phyloP scores from a whole-genome alignment of 2,797 vertebrate species.

The Xenops minutus region DNA sequence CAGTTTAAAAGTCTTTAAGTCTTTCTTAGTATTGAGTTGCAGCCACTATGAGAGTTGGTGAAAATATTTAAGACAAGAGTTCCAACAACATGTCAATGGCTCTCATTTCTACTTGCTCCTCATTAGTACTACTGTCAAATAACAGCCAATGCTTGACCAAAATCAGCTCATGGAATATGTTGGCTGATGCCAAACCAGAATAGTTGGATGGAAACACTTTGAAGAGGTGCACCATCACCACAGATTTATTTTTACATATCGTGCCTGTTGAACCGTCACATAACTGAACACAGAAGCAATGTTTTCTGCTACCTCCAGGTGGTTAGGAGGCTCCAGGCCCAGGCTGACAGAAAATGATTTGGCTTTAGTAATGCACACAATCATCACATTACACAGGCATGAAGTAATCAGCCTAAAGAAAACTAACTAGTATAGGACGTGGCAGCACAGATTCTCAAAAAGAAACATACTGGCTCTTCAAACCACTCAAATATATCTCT shows the following conservation, averaged over 20 bases:
- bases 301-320: slow-evolving; percentile 55
- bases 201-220: slow-evolving; percentile 50
- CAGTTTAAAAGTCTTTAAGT: background rate
- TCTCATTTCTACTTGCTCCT: slow-evolving; percentile 48
- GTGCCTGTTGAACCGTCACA: slow-evolving; percentile 12
- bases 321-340: slow-evolving; percentile 12
- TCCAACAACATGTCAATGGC: slow-evolving; percentile 42
- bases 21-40: background rate
- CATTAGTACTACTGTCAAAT: slow-evolving; percentile 51
- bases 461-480: background rate
- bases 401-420: slow-evolving; percentile 32
- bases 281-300: slow-evolving; percentile 29
- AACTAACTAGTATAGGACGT: background rate
- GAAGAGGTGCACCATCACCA: slow-evolving; percentile 36
- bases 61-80: slow-evolving; percentile 21
- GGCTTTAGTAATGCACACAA: background rate
- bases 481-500: background rate
- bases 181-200: slow-evolving; percentile 27
- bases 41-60: background rate
- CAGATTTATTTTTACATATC: slow-evolving; percentile 58
- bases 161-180: slow-evolving; percentile 50
- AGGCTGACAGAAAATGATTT: slow-evolving; percentile 22
- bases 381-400: slow-evolving; percentile 40
- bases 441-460: background rate
- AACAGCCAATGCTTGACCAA: slow-evolving; percentile 46